Evolutionary conservation across 1,140 invertebrate species (phyloP), one percentile per base, ranked within the genome.

Genomic region (Leptinotarsa undecemlineata): DNA sequence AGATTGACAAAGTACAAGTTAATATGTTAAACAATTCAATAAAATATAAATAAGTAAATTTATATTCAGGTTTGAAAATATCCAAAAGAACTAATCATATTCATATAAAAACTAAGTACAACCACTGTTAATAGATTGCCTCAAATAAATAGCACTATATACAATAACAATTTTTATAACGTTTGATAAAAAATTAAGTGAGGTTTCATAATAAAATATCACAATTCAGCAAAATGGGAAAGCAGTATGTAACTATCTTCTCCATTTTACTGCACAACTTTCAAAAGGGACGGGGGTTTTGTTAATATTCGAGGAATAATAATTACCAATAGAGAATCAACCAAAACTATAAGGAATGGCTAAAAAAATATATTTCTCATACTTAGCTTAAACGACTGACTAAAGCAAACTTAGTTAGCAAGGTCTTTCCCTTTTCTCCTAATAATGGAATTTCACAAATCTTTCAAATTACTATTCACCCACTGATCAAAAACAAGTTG

Each of bases 141-240:
- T 61, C 20, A 61, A 19, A 61, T 61, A 61, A 61, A n/a, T 61
- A 19, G 20, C 60, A 61, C 17, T 61, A n/a, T 61, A n/a, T 61
- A 61, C 60, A 61, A 61, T 21, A 68, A 26, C 21, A 68, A 68
- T 68, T 61, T n/a, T 17, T 20, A 61, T 61, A 61, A 61, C 60
- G 20, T n/a, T 61, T 20, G 60, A 61, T 61, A 61, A 61, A 61
- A 61, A 61, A 42, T 61, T 61, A 61, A 61, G 60, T 61, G 17
- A 61, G 60, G 17, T n/a, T 20, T 17, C 8, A n/a, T 61, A 61
- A 61, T 61, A 61, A 61, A 61, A 61, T 61, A 61, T 61, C 60
- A 61, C 60, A 61, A 61, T n/a, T 61, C 11, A 61, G 60, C 20
- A 42, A 11, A 42, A 42, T 42, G 33, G 33, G 11, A 42, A 42